Base-by-base conservation (phyloP, 1,140 invertebrate genomes). In the Procambarus clarkii region DNA sequence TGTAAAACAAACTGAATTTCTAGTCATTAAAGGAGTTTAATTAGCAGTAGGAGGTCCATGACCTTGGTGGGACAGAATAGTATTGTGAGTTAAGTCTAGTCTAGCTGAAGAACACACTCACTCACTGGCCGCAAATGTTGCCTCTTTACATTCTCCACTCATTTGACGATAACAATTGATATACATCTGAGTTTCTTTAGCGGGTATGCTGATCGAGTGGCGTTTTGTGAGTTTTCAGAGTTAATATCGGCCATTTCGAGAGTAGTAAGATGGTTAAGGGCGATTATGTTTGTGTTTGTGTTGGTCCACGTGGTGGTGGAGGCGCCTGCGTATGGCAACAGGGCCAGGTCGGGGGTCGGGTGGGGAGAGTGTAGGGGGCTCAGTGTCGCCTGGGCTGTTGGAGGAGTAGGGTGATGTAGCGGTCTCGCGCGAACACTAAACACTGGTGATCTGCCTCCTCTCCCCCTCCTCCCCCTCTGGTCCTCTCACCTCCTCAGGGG, bases 51-150 rank as follows among this genome's bases (percentile, higher is more conserved):
- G 60, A 64, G 60, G 13, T 74, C n/a, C n/a, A 2, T 74, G 69
- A 74, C 69, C 69, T 74, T 74, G 69, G 13, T 74, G n/a, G n/a
- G n/a, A 74, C 69, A 74, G 69, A 74, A 24, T 74, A 74, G 69
- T 74, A 74, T 74, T 74, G 69, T 74, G 21, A 5, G 4, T 5
- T 9, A 2, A 64, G 0, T 15, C 18, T 64, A 15, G 60, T 18
- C n/a, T 0, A 74, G 18, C 8, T 13, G 11, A 64, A n/a, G 69
- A 21, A 34, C 7, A 74, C 69, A 74, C 34, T 34, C n/a, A 74
- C 69, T 34, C 24, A 21, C 24, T 24, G n/a, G 7, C 24, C 11
- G 24, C 69, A 34, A 74, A 13, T 24, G 11, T 7, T 74, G 69
- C 18, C 11, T 2, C n/a, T 24, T 24, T 4, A 74, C 69, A 21